Evolutionary conservation across 2,113 vertebrate species (phyloP), one percentile per base, ranked within the genome.

Genomic region (Antigone vipio): DNA sequence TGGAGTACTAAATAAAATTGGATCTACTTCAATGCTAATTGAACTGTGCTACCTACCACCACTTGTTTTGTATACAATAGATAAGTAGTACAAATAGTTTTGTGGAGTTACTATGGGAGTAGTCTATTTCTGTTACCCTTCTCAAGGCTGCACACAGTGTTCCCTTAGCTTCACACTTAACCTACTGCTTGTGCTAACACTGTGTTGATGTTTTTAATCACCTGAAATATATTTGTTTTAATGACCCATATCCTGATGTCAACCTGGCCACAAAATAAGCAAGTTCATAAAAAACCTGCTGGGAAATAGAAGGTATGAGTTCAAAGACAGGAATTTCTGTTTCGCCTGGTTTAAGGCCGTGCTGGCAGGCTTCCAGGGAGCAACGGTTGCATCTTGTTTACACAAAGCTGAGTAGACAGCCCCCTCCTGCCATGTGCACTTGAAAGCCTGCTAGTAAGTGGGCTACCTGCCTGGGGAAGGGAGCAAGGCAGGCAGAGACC

Each of bases 81-180:
- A 56, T 59, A 85, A 79, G 82, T 2, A 85, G 50, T 5, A 67
- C 27, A 64, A 76, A 80, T 32, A 91, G 40, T 75, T 92, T 60
- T 11, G 47, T 49, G 55, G 32, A 67, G 17, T 71, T 52, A 40
- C 80, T 85, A 24, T 56, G 30, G 49, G 82, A 85, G 73, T 47
- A 56, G 34, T 30, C 56, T 56, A 73, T 53, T 89, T 80, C 77
- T 93, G 45, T 85, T 67, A 34, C 75, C 68, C 34, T 79, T 71
- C 72, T 85, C 60, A 68, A 91, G 50, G 80, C 62, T 78, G 78
- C 87, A 86, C 68, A 67, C 32, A n/a, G 44, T n/a, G 52, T 83
- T 94, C 82, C 38, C 72, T 80, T 63, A 71, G 58, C 68, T 60
- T 92, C 83, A 89, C 58, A 66, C 72, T 95, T 94, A 68, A 83